phyloP scores from a whole-genome alignment of 2,797 vertebrate genomes.

The Gambusia yucatana region DNA sequence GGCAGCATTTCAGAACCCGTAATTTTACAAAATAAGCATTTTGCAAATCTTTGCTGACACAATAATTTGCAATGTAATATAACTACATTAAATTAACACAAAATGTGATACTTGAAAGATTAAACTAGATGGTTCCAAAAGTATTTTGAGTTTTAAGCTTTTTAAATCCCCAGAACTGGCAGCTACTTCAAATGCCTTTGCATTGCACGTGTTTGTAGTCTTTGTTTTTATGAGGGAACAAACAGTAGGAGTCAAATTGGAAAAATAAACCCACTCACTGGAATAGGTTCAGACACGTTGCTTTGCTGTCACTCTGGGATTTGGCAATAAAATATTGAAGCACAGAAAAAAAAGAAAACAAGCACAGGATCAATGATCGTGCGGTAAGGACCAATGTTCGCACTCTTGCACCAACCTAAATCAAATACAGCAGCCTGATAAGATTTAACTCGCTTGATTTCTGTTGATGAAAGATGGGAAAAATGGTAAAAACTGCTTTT shows the following conservation, averaged over 20 bases:
- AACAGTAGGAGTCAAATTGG: not conserved
- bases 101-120: not conserved
- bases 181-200: not conserved
- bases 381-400: constrained; percentile 50
- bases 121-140: not conserved
- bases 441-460: constrained; percentile 49
- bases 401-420: constrained; percentile 35
- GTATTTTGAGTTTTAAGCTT: not conserved
- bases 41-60: not conserved
- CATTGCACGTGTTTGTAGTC: not conserved
- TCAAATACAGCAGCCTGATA: constrained; percentile 63
- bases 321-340: constrained; percentile 14
- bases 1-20: constrained; percentile 26
- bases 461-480: constrained; percentile 42
- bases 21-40: not conserved
- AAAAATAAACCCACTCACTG: not conserved
- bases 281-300: not conserved
- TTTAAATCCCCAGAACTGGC: not conserved
- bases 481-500: constrained; percentile 50
- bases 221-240: not conserved
- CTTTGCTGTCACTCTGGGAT: not conserved
- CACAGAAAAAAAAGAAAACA: constrained; percentile 3
- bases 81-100: not conserved
- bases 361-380: constrained; percentile 18
- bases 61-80: not conserved